Conservation (phyloP, 2,797 vertebrate genomes). For the Poeciliopsis paucimaculata region DNA sequence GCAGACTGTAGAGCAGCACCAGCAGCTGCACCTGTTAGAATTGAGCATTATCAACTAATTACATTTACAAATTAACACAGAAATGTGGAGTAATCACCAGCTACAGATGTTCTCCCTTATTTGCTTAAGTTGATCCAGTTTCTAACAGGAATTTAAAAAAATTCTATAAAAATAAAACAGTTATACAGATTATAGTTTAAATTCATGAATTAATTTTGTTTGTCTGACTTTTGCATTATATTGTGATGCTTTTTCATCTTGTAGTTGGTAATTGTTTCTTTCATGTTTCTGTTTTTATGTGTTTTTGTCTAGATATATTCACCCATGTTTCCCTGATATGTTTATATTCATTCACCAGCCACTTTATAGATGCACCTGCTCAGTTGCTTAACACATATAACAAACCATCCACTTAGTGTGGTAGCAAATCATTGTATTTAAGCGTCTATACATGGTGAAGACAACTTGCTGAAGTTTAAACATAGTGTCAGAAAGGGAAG, state of each 20-base stretch:
- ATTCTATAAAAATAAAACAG: background rate
- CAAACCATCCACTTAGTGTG: background rate
- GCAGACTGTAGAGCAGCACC: background rate
- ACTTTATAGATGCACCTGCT: background rate
- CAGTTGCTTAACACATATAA: background rate
- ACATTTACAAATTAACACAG: slow-evolving; percentile 9
- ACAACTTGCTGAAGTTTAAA: background rate
- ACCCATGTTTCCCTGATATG: no score
- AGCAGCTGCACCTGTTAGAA: background rate
- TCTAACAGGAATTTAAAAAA: background rate
- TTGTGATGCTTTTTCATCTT: background rate
- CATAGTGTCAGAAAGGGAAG: background rate
- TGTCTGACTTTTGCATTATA: background rate
- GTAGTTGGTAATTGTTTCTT: background rate
- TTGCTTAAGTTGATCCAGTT: background rate
- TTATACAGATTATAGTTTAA: background rate
- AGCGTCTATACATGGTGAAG: background rate
- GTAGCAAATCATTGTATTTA: background rate
- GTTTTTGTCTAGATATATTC: background rate
- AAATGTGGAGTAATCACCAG: slow-evolving; percentile 3
- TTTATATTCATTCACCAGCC: background rate
- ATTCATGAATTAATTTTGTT: background rate
- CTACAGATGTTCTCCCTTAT: background rate
- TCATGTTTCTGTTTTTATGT: background rate
- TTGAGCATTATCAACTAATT: slow-evolving; percentile 5